Evolutionary conservation across 2,113 vertebrate genomes (phyloP).

Genomic region (Plestiodon gilberti): DNA sequence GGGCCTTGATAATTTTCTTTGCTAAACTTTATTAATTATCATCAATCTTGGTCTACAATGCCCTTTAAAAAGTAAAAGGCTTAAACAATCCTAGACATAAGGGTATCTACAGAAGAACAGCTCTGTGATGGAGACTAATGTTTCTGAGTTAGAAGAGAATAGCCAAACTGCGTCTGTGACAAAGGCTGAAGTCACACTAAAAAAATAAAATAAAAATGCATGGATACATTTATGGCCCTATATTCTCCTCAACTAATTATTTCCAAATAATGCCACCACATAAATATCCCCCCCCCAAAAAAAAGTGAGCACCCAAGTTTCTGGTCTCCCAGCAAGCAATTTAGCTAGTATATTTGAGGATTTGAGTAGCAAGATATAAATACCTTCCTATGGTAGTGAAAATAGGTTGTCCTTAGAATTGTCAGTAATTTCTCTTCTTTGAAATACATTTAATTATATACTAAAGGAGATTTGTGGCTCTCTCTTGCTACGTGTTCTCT

Average conservation of each 20-base stretch:
- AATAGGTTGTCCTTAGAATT: background rate
- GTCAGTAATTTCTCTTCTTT: background rate
- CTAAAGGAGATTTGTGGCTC: constrained; percentile 4
- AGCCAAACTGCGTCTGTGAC: constrained; percentile 8
- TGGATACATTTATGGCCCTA: background rate
- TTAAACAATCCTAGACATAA: background rate
- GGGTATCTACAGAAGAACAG: background rate
- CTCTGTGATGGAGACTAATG: constrained; percentile 26
- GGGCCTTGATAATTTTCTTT: background rate
- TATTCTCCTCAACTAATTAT: background rate
- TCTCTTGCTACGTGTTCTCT: background rate
- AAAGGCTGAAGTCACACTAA: background rate
- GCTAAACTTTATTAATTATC: constrained; percentile 18
- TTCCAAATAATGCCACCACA: background rate
- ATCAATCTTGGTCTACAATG: constrained; percentile 13
- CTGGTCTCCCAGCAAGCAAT: background rate
- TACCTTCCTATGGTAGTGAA: background rate
- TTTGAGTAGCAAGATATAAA: background rate
- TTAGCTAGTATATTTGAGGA: background rate
- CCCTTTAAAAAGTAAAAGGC: constrained; percentile 4
- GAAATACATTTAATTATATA: constrained; percentile 10
- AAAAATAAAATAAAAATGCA: background rate
- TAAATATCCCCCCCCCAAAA: background rate
- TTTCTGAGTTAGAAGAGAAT: background rate
- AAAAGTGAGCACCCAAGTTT: background rate